Conservation (phyloP, 2,888 invertebrate species). For the Agrochola circellaris region DNA sequence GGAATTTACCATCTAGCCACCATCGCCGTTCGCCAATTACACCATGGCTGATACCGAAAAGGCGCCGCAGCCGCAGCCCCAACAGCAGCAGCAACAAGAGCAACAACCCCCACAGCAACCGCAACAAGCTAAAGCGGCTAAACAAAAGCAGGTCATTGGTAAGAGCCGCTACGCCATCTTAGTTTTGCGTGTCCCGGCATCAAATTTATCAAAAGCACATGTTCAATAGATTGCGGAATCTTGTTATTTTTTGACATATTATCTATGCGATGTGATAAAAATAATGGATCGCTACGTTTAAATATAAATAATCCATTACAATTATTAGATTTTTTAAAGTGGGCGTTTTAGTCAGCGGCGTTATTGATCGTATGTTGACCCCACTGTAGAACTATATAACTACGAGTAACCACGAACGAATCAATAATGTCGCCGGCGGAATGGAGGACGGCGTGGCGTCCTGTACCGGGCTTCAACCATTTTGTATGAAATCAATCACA, state of each 20-base stretch:
- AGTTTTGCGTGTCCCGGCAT: slow-evolving; percentile 83
- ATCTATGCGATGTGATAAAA: slow-evolving; percentile 17
- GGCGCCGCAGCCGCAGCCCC: slow-evolving; percentile 93
- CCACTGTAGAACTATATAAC: slow-evolving; percentile 66
- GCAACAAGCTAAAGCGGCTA: slow-evolving; percentile 92
- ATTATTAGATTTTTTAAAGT: slow-evolving; percentile 10
- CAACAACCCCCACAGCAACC: slow-evolving; percentile 91
- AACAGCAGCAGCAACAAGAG: slow-evolving; percentile 92
- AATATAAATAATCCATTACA: slow-evolving; percentile 19
- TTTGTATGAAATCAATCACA: slow-evolving; percentile 39
- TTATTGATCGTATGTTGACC: slow-evolving; percentile 83
- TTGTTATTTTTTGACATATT: slow-evolving; percentile 43
- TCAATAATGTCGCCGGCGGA: slow-evolving; percentile 72
- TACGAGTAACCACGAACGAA: slow-evolving; percentile 71
- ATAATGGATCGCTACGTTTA: slow-evolving; percentile 27
- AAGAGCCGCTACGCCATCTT: slow-evolving; percentile 90
- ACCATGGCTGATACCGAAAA: slow-evolving; percentile 99
- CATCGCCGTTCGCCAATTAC: slow-evolving; percentile 94
- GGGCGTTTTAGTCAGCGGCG: slow-evolving; percentile 58
- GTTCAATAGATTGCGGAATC: slow-evolving; percentile 71
- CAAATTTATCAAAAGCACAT: slow-evolving; percentile 84
- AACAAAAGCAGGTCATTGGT: slow-evolving; percentile 97
- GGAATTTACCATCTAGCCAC: slow-evolving; percentile 93
- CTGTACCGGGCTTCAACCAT: slow-evolving; percentile 48
- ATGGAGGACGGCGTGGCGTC: slow-evolving; percentile 66